A percentile compares a stretch with the other conserved stretches of the same genome.
Conservation (phyloP, 2,888 invertebrate genomes). For the Apamea sordens region DNA sequence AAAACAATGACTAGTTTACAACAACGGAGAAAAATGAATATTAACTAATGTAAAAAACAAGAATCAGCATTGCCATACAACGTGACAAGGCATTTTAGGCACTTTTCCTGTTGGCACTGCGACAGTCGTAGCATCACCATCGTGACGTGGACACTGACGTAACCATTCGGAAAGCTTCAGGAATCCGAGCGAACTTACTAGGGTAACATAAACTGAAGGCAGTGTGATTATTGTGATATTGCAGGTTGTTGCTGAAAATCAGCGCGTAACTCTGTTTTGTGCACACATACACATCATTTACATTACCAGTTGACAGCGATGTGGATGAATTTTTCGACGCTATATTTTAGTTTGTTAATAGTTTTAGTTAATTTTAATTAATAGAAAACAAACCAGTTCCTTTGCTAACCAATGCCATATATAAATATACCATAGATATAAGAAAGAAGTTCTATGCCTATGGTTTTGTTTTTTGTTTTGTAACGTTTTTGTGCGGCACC, state of each 20-base stretch:
- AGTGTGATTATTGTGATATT: background rate
- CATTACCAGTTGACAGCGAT: no score
- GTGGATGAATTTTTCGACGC: no score
- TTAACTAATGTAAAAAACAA: no score
- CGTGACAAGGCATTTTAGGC: no score
- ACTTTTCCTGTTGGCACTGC: no score
- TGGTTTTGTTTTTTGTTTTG: background rate
- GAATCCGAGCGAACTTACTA: conserved; percentile 26
- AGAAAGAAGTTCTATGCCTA: background rate
- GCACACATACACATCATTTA: background rate
- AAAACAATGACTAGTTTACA: background rate
- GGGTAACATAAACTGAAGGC: conserved; percentile 3
- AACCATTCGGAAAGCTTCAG: conserved; percentile 1
- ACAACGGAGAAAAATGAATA: no score
- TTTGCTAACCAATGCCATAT: background rate
- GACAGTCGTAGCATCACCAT: background rate
- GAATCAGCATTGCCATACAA: no score
- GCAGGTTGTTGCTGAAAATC: background rate
- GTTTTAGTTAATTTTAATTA: no score
- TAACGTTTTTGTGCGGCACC: background rate
- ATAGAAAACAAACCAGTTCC: no score
- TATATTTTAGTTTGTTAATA: no score
- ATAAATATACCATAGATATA: background rate
- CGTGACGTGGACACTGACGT: conserved; percentile 23
- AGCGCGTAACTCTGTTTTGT: background rate